Evolutionary conservation across 2,888 invertebrate species (phyloP), one percentile per base, ranked within the genome.

Genomic region (Cepaea hortensis): DNA sequence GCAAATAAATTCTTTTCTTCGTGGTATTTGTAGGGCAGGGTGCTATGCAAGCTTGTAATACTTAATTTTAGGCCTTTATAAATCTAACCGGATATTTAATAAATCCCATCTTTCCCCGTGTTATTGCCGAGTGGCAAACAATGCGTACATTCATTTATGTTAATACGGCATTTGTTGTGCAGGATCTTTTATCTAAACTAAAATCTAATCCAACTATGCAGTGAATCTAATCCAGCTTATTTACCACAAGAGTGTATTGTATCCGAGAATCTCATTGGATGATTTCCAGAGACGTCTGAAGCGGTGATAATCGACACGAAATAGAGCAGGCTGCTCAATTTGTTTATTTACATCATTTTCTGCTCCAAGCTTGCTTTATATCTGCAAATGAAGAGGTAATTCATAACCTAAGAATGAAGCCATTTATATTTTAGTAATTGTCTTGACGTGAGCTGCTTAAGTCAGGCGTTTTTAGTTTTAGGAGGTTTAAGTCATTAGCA

Each of bases 251-350:
- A 83, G 83, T 23, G 18, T 0, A 50, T 83, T 75, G 73, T 75
- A 62, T 83, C 75, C 61, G 73, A 62, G 61, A 15, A 15, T 84
- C 46, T 77, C 48, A 84, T 84, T 84, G 84, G 84, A 55, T 68
- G 77, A 65, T 65, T 77, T 84, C 84, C 84, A 84, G 84, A 84
- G 77, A 77, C 48, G 77, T n/a, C 77, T 68, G 76, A 77, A 48
- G 46, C 68, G n/a, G 77, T 5, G 61, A 61, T 11, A 80, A 23
- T 20, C n/a, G 65, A 65, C 46, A 35, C 46, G 9, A 62, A 65
- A 80, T 6, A 80, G 65, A 65, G 5, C 80, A 65, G 65, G 13
- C 65, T 35, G 13, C 62, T 46, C 3, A n/a, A 77, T 55, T 77
- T n/a, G 61, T 77, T 77, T 77, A 77, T 77, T 77, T 77, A 77